Conservation (phyloP, 2,113 vertebrate genomes). For the Corvus hawaiiensis region DNA sequence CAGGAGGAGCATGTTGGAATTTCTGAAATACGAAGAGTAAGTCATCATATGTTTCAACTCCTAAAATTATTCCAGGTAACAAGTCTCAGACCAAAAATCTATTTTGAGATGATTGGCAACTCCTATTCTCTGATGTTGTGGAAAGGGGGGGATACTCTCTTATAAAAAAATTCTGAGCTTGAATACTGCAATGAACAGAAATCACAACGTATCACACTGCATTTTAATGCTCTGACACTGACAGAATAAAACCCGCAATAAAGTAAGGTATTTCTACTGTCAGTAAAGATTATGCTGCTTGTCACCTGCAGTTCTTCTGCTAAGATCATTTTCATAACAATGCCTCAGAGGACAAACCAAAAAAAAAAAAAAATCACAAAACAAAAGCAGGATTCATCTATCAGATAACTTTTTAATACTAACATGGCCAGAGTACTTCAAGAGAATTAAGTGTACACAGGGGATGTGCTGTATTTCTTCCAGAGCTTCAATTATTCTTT, state of each 20-base stretch:
- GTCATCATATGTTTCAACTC: neutral
- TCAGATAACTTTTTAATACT: neutral
- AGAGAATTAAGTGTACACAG: neutral
- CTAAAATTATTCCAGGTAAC: neutral
- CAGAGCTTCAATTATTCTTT: neutral
- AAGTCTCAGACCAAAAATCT: neutral
- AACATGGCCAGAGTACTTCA: neutral
- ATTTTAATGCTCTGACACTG: neutral
- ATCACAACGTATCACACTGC: neutral
- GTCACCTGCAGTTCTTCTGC: neutral
- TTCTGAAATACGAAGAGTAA: neutral
- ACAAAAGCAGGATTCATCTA: neutral
- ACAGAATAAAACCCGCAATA: neutral
- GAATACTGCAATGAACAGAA: neutral
- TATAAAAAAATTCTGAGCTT: neutral
- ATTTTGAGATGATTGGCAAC: neutral
- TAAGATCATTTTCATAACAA: neutral
- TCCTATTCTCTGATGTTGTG: neutral
- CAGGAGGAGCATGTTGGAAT: neutral
- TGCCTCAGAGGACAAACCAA: neutral
- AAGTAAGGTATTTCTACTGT: neutral
- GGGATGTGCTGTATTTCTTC: neutral
- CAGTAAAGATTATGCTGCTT: neutral
- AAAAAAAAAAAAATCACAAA: neutral
- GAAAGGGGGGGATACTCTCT: neutral